Base-by-base conservation (phyloP, 2,113 vertebrate species). In the Ranitomeya variabilis region DNA sequence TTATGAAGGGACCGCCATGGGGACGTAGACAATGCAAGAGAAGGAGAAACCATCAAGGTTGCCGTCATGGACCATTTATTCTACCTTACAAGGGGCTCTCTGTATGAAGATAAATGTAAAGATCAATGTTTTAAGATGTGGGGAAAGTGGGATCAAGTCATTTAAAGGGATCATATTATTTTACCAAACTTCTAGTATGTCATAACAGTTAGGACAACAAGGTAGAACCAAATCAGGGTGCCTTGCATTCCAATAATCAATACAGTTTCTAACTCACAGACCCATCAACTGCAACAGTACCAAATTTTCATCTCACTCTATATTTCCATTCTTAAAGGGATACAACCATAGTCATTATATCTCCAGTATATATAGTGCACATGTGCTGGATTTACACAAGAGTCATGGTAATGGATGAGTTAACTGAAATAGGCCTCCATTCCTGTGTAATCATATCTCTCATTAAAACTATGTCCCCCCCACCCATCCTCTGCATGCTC, bases 371-470 rank as follows among this genome's bases (percentile, higher is more conserved):
- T 45, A 45, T 74, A 74, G 5, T 19, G 5, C 14, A 12, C 16
- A 45, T 71, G 23, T 18, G 16, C 23, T 45, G 31, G 71, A 74
- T 18, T 15, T 3, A 4, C 31, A 21, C n/a, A 26, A 6, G 60
- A 15, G 21, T 9, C 21, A 19, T 45, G 23, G 84, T 73, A 86
- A 10, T n/a, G 57, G 21, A 80, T 31, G 87, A 81, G 87, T 89
- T 89, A 83, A 83, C 6, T 66, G 85, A 91, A 94, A 92, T 89
- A 90, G 90, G 94, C 93, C 92, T 91, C 90, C 78, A 89, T 91
- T 81, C 87, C 80, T 86, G 21, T 26, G 89, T 92, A 94, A 94
- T 94, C 92, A 91, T 90, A 92, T 93, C 93, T 89, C 89, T 86
- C 21, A 88, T 91, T 92, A 86, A 89, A 91, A 76, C 73, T 76